These are phyloP conservation scores for Spea bombifrons DNA, from an alignment of 2,113 vertebrate genomes.

Conservation along the genomic window DNA sequence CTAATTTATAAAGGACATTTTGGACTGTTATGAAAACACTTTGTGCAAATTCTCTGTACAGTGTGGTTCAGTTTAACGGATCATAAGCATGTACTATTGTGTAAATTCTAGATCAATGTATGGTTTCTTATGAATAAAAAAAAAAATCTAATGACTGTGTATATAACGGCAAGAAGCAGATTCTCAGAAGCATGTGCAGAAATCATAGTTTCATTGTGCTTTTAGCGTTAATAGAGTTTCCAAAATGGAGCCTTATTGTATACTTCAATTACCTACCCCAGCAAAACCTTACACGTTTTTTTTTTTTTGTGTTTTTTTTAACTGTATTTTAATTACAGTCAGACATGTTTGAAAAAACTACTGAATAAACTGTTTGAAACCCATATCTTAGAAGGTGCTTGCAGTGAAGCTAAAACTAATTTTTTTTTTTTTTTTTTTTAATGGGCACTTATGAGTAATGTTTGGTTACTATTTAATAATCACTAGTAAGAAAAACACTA, in stretches of 20 bases:
- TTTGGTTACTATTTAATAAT: too few species aligned
- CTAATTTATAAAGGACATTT: slow-evolving; percentile 24
- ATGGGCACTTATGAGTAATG: not conserved
- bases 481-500: too few species aligned
- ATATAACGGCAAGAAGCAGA: slow-evolving; percentile 20
- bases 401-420: slow-evolving; percentile 12
- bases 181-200: slow-evolving; percentile 5
- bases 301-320: slow-evolving; percentile 25
- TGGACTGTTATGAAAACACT: slow-evolving; percentile 4
- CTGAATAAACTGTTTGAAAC: slow-evolving; percentile 35
- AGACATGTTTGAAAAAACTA: slow-evolving; percentile 28
- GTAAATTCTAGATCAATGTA: slow-evolving; percentile 18
- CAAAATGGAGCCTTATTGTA: slow-evolving; percentile 1
- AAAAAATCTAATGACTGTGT: slow-evolving; percentile 24
- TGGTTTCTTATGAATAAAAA: slow-evolving; percentile 7
- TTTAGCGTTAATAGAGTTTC: slow-evolving; percentile 13
- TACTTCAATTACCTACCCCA: not conserved
- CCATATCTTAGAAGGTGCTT: slow-evolving; percentile 5
- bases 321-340: slow-evolving; percentile 16
- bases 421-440: not conserved
- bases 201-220: not conserved
- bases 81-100: slow-evolving; percentile 25
- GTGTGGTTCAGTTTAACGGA: slow-evolving; percentile 18
- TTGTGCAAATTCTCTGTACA: slow-evolving; percentile 28
- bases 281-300: not conserved